These are phyloP conservation scores for Artemisiospiza belli DNA, from an alignment of 2,113 vertebrate species.

Conservation along the genomic window DNA sequence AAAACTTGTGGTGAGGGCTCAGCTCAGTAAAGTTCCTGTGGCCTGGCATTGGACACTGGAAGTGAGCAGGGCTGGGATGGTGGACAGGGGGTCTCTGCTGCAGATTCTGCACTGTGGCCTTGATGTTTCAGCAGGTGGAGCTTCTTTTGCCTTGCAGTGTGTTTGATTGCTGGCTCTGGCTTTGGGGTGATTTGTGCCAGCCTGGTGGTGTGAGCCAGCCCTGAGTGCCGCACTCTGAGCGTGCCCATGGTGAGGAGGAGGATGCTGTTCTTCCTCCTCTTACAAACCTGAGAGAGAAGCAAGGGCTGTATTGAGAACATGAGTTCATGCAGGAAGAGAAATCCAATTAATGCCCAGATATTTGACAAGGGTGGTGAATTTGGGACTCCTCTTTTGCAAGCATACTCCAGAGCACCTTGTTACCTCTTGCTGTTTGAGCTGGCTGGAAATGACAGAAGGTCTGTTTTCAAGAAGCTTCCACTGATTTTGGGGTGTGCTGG, in stretches of 20 bases:
- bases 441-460: neutral
- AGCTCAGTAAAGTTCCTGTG: neutral
- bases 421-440: neutral
- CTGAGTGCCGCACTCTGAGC: neutral
- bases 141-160: neutral
- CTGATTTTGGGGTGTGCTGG: neutral
- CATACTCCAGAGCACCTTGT: neutral
- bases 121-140: neutral
- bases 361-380: neutral
- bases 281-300: neutral
- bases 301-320: neutral
- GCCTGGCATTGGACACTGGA: neutral
- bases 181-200: neutral
- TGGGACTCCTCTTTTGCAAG: neutral
- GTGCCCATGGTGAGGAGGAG: accelerated
- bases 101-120: neutral
- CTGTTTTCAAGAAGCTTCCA: neutral
- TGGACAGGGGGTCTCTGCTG: neutral
- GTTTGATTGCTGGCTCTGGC: neutral
- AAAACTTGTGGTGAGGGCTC: neutral
- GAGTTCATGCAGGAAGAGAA: neutral
- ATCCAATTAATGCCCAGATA: accelerated
- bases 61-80: neutral
- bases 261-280: neutral
- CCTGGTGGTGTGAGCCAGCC: neutral